These are phyloP conservation scores for Hemichromis elongatus DNA, from an alignment of 2,113 vertebrate species.

Conservation along the genomic window DNA sequence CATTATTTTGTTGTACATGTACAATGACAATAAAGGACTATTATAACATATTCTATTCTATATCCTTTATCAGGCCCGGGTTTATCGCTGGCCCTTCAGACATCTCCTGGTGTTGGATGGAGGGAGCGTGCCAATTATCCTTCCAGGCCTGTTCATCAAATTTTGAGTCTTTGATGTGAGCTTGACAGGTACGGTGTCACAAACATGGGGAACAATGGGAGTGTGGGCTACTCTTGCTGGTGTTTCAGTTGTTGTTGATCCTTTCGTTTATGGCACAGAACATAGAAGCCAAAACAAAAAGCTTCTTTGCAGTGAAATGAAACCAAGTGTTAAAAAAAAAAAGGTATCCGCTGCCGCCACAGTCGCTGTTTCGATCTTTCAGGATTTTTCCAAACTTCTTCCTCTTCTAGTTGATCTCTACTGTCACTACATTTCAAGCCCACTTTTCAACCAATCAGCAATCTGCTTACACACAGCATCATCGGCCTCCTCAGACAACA, in stretches of 20 bases:
- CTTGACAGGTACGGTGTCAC: background rate
- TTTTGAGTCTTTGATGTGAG: background rate
- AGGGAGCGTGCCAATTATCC: background rate
- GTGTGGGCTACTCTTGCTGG: background rate
- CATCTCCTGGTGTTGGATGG: background rate
- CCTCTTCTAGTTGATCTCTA: background rate
- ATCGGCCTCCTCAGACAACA: background rate
- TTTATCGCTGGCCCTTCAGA: background rate
- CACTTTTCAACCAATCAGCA: background rate
- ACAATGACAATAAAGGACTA: background rate
- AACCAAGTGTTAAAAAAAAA: background rate
- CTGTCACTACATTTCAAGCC: background rate
- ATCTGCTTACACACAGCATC: background rate
- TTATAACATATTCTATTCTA: background rate
- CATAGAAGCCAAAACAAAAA: background rate
- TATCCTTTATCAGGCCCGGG: background rate
- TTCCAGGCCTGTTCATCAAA: background rate
- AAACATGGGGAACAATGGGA: background rate
- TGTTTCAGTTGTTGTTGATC: background rate
- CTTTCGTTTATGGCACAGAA: background rate
- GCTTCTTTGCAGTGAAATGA: background rate
- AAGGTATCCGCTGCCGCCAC: background rate
- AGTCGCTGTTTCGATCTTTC: background rate
- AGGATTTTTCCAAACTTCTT: background rate
- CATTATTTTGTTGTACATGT: background rate